A percentile compares a stretch with the other conserved stretches of the same genome.
Evolutionary conservation across 1,140 invertebrate species (phyloP).

Genomic region (Wasmannia auropunctata): DNA sequence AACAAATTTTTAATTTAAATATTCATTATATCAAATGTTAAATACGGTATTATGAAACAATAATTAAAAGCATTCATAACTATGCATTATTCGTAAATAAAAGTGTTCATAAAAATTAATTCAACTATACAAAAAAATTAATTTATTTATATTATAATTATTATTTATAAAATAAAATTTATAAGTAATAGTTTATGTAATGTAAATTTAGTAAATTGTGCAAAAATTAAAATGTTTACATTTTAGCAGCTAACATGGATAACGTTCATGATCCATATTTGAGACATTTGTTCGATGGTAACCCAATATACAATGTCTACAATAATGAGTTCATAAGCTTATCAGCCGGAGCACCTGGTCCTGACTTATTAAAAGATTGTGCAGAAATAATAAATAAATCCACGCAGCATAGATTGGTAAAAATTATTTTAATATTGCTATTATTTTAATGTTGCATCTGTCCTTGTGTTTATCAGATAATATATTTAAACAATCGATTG

Average conservation of each 20-base stretch:
- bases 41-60: not conserved
- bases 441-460: not conserved
- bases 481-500: not conserved
- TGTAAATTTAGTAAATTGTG: not conserved
- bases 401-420: conserved; percentile 85
- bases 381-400: conserved; percentile 83
- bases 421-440: no score
- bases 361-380: conserved; percentile 85
- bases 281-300: conserved; percentile 85
- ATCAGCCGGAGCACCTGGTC: conserved; percentile 86
- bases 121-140: no score
- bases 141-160: not conserved
- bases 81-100: no score
- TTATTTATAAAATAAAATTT: not conserved
- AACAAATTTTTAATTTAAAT: not conserved
- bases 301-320: conserved; percentile 85
- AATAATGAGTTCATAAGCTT: conserved; percentile 82
- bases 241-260: conserved; percentile 16
- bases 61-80: not conserved
- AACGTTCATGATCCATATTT: conserved; percentile 77
- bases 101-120: no score
- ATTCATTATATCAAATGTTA: not conserved
- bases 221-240: not conserved
- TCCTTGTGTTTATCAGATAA: not conserved
- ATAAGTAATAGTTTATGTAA: not conserved